Evolutionary conservation across 2,797 vertebrate genomes (phyloP).

Genomic region (Gymnocypris eckloni): DNA sequence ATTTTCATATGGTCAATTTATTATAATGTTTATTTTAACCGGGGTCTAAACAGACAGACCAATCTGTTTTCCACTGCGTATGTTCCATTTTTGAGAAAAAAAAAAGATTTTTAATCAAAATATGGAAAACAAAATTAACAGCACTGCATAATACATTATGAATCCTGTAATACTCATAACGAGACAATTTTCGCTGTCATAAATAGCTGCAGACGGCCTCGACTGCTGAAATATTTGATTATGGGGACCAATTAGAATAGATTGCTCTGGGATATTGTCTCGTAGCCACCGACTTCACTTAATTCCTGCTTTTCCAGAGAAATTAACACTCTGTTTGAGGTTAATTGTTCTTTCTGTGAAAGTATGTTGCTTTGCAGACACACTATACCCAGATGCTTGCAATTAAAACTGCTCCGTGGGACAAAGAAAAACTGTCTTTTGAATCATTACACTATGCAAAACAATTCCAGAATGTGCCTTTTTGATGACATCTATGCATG

Average conservation of each 20-base stretch:
- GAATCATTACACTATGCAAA: not conserved
- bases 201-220: conserved; percentile 37
- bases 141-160: conserved; percentile 16
- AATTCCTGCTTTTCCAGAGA: conserved; percentile 39
- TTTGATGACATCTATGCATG: not conserved
- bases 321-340: conserved; percentile 38
- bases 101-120: conserved; percentile 14
- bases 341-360: conserved; percentile 43
- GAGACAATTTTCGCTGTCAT: conserved; percentile 24
- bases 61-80: not conserved
- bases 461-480: not conserved
- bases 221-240: conserved; percentile 38
- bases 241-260: conserved; percentile 45
- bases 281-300: conserved; percentile 20
- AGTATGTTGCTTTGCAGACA: conserved; percentile 27
- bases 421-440: conserved; percentile 15
- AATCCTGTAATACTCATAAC: conserved; percentile 16
- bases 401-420: conserved; percentile 29
- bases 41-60: not conserved
- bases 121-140: conserved; percentile 28
- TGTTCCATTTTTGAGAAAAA: not conserved
- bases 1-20: not conserved
- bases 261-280: conserved; percentile 43
- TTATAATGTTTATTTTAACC: not conserved
- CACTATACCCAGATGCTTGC: conserved; percentile 33